Conservation (phyloP, 2,113 vertebrate genomes). For the Macaca nemestrina region DNA sequence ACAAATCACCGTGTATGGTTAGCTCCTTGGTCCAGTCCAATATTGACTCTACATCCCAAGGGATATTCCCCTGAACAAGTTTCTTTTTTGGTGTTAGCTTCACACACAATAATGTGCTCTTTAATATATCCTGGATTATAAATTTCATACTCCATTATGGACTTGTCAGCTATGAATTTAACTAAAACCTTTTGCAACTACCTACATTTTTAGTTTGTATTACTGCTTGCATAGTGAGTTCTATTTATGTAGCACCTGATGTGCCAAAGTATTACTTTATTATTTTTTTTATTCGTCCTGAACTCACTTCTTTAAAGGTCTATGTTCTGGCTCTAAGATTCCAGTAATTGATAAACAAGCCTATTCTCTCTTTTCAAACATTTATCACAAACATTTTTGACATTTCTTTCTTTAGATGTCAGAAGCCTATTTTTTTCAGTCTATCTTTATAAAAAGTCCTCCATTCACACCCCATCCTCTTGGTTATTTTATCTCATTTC, state of each 20-base stretch:
- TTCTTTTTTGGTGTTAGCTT: neutral
- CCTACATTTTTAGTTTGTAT: neutral
- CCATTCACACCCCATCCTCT: neutral
- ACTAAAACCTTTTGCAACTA: neutral
- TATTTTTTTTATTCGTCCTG: neutral
- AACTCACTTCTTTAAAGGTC: neutral
- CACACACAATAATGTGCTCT: neutral
- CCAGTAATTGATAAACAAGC: neutral
- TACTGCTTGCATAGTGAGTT: neutral
- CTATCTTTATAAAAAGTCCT: neutral
- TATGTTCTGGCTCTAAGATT: conserved; percentile 11
- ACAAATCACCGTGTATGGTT: neutral
- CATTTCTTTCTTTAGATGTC: conserved; percentile 7
- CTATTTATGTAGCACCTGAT: neutral
- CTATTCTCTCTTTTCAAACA: neutral
- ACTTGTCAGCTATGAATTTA: conserved; percentile 1
- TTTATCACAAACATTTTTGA: neutral
- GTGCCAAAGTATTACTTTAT: neutral
- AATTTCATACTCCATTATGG: neutral
- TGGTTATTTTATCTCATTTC: conserved; percentile 14
- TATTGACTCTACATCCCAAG: neutral
- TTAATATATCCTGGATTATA: neutral
- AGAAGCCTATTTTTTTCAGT: neutral
- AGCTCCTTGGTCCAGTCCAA: neutral
- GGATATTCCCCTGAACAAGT: neutral